These are phyloP conservation scores for Nesoenas mayeri DNA, from an alignment of 2,113 vertebrate genomes.

Conservation along the genomic window DNA sequence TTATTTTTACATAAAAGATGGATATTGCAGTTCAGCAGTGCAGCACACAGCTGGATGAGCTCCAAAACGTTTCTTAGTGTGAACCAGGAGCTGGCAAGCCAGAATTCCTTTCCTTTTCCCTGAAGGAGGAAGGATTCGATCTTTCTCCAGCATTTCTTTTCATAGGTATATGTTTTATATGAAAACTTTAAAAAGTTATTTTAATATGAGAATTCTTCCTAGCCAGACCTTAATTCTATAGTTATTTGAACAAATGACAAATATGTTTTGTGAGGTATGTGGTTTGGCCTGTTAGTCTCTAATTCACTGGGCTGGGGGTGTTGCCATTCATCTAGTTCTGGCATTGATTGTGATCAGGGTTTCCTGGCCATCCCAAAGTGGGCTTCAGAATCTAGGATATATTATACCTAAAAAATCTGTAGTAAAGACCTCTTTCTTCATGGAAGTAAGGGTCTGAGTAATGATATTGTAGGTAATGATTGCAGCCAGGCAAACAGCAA, in stretches of 20 bases:
- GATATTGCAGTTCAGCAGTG: neutral
- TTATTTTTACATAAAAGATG: neutral
- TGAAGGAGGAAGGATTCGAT: neutral
- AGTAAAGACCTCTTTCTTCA: neutral
- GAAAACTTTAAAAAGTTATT: neutral
- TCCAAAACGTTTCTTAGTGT: neutral
- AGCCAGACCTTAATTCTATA: neutral
- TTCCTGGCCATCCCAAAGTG: neutral
- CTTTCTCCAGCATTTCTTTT: neutral
- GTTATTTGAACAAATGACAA: neutral
- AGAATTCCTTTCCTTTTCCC: neutral
- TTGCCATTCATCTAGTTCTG: neutral
- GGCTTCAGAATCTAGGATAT: neutral
- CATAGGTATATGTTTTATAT: neutral
- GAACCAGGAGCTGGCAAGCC: neutral
- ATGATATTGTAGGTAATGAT: neutral
- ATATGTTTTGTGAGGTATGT: neutral
- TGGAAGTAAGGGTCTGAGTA: neutral
- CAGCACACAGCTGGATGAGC: neutral
- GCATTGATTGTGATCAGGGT: rapidly evolving
- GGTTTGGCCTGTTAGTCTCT: neutral
- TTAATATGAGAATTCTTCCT: neutral
- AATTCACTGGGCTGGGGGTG: neutral
- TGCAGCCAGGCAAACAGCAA: neutral
- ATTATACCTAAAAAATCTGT: neutral